Percentiles rank a stretch among this genome's conserved stretches.
Conservation (phyloP, 92 coral and sea anemone genomes). For the Phymanthus crucifer region DNA sequence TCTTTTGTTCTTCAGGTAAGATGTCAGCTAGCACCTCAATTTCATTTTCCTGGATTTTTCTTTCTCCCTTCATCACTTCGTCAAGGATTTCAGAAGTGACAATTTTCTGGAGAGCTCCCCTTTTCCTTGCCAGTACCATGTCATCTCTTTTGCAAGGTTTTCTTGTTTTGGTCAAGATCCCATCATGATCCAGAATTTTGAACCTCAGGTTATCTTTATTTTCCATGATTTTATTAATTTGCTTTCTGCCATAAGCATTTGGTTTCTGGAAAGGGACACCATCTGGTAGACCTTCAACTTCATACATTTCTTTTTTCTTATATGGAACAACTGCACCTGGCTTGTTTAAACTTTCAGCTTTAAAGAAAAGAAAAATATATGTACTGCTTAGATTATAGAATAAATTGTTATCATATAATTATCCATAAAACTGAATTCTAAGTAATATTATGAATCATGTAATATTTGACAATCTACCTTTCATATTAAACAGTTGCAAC, state of each 20-base stretch:
- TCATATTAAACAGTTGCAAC: background rate
- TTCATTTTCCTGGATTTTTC: background rate
- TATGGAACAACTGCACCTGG: constrained; percentile 14
- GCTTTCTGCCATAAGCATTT: constrained; percentile 5
- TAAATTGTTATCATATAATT: background rate
- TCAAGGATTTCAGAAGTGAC: background rate
- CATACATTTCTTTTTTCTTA: background rate
- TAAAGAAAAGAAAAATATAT: background rate
- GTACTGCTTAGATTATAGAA: background rate
- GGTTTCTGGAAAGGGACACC: constrained; percentile 23
- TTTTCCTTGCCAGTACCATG: background rate
- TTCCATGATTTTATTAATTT: constrained; percentile 15
- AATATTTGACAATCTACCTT: background rate
- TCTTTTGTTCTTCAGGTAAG: background rate
- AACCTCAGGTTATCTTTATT: constrained; percentile 15
- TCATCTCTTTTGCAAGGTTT: background rate
- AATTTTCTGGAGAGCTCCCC: background rate
- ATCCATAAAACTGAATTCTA: background rate
- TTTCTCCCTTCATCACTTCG: background rate
- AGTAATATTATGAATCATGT: background rate
- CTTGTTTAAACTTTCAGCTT: constrained; percentile 24
- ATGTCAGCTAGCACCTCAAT: background rate
- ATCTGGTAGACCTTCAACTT: constrained; percentile 13
- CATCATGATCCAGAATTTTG: background rate
- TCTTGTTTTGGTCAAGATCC: background rate